These are phyloP conservation scores for Pseudomyrmex pallidus DNA, from an alignment of 1,140 invertebrate species.

Conservation along the genomic window DNA sequence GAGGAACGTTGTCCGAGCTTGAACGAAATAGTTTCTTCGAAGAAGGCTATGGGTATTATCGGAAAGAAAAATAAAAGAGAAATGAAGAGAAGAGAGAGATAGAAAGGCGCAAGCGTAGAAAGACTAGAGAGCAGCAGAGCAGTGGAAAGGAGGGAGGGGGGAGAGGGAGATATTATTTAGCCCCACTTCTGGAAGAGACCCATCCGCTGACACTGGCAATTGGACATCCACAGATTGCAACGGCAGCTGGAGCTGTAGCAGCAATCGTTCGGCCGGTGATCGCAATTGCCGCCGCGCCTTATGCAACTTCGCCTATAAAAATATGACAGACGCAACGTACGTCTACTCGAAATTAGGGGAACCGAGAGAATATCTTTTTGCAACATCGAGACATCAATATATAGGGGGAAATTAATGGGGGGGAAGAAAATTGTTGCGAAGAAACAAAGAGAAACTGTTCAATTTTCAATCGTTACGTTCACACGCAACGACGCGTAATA, in stretches of 20 bases:
- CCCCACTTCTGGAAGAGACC: constrained; percentile 97
- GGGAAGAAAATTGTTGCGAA: not conserved
- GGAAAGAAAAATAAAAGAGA: not conserved
- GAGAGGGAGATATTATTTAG: constrained; percentile 80
- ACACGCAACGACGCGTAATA: not conserved
- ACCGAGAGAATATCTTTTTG: constrained; percentile 79
- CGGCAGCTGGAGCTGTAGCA: constrained; percentile 94
- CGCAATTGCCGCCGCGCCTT: constrained; percentile 92
- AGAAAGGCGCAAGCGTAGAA: not conserved
- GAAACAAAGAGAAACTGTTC: not conserved
- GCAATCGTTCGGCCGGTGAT: constrained; percentile 93
- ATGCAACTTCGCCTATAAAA: constrained; percentile 94
- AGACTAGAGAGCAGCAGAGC: not conserved
- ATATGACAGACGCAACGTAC: constrained; percentile 87
- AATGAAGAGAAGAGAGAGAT: not conserved
- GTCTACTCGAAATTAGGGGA: constrained; percentile 88
- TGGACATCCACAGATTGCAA: constrained; percentile 96
- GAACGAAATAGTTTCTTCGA: constrained; percentile 1
- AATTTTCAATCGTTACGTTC: not conserved
- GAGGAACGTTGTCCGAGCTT: constrained; percentile 35
- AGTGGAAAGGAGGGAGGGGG: too few relatives aligned
- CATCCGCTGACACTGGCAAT: constrained; percentile 95
- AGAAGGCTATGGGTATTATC: too few relatives aligned
- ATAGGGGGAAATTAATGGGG: not conserved
- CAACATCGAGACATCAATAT: constrained; percentile 76